These are phyloP conservation scores for Geodia barretti DNA, from an alignment of 37 sponge, comb jelly and placozoan genomes.

Conservation along the genomic window DNA sequence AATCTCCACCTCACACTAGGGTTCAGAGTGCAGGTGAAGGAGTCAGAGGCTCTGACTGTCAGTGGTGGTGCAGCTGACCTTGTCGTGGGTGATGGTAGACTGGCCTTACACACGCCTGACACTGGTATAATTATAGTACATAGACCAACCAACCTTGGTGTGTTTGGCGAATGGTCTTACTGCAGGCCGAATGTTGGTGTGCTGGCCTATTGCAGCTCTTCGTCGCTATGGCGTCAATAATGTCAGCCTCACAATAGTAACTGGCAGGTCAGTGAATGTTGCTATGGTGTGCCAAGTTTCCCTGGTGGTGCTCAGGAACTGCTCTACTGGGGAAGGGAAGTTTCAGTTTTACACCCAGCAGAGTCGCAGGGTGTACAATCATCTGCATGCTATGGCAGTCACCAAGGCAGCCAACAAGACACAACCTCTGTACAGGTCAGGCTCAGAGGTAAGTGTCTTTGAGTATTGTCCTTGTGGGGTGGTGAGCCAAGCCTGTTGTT, in stretches of 20 bases:
- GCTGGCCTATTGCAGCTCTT: conserved; percentile 69
- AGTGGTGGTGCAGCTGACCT: conserved; percentile 64
- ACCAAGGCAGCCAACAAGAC: conserved; percentile 17
- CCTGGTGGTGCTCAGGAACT: conserved; percentile 47
- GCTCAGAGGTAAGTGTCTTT: conserved; percentile 42
- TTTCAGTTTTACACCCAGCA: conserved; percentile 70
- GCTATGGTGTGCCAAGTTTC: not conserved
- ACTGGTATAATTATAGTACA: not conserved
- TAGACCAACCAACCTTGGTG: not conserved
- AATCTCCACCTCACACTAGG: too few relatives aligned
- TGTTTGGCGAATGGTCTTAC: not conserved
- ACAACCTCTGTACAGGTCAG: conserved; percentile 9
- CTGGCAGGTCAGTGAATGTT: conserved; percentile 61
- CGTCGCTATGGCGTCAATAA: conserved; percentile 75
- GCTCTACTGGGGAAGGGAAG: conserved; percentile 69
- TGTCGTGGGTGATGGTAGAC: conserved; percentile 46
- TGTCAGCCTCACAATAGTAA: conserved; percentile 73
- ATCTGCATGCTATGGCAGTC: conserved; percentile 50
- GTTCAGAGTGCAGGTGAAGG: conserved; percentile 71
- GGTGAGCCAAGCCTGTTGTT: too few relatives aligned
- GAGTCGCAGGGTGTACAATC: conserved; percentile 52
- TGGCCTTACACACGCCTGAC: conserved; percentile 28
- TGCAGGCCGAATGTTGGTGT: conserved; percentile 58
- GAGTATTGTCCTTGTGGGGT: not conserved
- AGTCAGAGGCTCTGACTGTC: conserved; percentile 49